phyloP scores from a whole-genome alignment of 2,888 invertebrate species.

The Creontiades dilutus region DNA sequence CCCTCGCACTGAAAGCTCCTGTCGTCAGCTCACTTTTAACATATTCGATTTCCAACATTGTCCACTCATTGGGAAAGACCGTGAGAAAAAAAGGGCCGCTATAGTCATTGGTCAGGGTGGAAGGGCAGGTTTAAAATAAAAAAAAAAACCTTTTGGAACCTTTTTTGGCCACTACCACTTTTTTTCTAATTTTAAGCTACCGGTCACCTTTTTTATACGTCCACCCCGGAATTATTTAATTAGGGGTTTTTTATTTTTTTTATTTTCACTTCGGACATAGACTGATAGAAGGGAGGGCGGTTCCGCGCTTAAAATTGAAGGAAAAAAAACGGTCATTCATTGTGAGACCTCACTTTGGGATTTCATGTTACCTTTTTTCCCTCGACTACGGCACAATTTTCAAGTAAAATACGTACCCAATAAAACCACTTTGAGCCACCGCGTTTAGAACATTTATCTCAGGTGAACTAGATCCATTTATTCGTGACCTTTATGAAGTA shows the following conservation, averaged over 20 bases:
- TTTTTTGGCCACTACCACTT: conserved; percentile 48
- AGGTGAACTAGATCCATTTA: conserved; percentile 2
- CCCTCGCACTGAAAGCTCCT: conserved; percentile 62
- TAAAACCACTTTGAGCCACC: background rate
- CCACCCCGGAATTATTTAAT: conserved; percentile 62
- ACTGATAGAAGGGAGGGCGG: background rate
- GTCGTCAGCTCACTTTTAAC: conserved; percentile 71
- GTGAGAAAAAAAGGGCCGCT: conserved; percentile 31
- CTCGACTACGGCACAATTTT: background rate
- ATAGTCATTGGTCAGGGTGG: background rate
- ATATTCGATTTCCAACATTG: conserved; percentile 74
- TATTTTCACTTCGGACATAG: conserved; percentile 21
- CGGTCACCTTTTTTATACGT: conserved; percentile 20
- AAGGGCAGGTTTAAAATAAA: background rate
- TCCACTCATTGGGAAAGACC: conserved; percentile 62
- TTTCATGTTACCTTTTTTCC: background rate
- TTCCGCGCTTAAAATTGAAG: background rate
- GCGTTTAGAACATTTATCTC: conserved; percentile 31
- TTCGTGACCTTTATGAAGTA: background rate
- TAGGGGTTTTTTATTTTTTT: conserved; percentile 46
- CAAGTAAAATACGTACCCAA: background rate
- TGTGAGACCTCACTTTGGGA: conserved; percentile 26
- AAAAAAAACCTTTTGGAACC: conserved; percentile 43
- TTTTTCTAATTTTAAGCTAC: conserved; percentile 38
- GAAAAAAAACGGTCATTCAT: conserved; percentile 21